Conservation (phyloP, 2,888 invertebrate species). For the Mesodorylaimus sp. region DNA sequence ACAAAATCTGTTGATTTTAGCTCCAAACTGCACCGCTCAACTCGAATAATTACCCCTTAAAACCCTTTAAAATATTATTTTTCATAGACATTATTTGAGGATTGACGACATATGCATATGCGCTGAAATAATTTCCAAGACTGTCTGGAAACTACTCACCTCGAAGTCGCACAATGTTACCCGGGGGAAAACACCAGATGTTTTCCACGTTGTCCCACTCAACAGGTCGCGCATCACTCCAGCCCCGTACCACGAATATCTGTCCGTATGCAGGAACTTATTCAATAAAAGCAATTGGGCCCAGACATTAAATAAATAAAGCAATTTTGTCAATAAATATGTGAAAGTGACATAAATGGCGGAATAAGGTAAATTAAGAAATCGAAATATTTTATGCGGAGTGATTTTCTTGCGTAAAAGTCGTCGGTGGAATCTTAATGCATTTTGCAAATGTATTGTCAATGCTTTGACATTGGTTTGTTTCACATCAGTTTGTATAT, state of each 20-base stretch:
- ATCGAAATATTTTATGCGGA: constrained; percentile 20
- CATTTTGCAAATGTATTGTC: constrained; percentile 26
- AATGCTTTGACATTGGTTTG: constrained; percentile 23
- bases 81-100: too few species aligned
- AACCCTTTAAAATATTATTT: too few species aligned
- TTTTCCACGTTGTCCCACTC: constrained; percentile 21
- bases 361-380: constrained; percentile 28
- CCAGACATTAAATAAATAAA: constrained; percentile 25
- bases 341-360: constrained; percentile 26
- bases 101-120: too few species aligned
- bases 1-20: too few species aligned
- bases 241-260: constrained; percentile 24
- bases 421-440: constrained; percentile 27
- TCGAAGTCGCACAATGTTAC: constrained; percentile 26
- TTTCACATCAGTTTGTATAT: constrained; percentile 27
- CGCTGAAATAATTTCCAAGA: too few species aligned
- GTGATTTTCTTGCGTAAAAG: constrained; percentile 17
- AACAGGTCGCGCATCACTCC: constrained; percentile 22
- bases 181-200: constrained; percentile 25
- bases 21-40: too few species aligned
- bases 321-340: constrained; percentile 25
- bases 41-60: too few species aligned
- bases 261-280: constrained; percentile 20
- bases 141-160: too few species aligned
- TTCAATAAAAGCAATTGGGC: constrained; percentile 26